Base-by-base conservation (phyloP, 2,113 vertebrate species). In the Helogale parvula region DNA sequence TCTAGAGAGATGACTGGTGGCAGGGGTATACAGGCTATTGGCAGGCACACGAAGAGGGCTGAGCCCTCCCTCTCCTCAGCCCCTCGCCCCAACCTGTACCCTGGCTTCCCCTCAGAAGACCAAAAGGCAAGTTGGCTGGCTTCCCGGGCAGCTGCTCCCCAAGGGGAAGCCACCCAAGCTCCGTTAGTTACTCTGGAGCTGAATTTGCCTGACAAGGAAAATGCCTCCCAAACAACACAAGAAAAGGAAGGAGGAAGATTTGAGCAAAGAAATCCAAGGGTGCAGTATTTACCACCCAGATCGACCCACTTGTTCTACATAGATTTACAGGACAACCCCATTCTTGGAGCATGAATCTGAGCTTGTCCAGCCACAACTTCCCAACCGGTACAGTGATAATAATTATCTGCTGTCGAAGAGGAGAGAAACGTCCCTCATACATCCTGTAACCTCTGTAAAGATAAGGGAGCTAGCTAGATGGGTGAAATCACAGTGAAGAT, bases 161-260 rank as follows among this genome's bases (percentile, higher is more conserved):
- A 90, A 96, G 90, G 96, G 93, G 71, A 96, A 94, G 96, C 93
- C 86, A 96, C 97, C 94, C 96, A 93, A 66, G 96, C 74, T 95
- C 47, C 54, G 45, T 96, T 65, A 12, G 6, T 79, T 89, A 69
- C 82, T 92, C 47, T 25, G 82, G 86, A 79, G 60, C n/a, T 96
- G 19, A 60, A 66, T 72, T 85, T 95, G 68, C 88, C 93, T 86
- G 35, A 83, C 3, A 15, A 90, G 92, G 86, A 86, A 95, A 92
- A 80, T 9, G 35, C 79, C 93, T 97, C 91, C 88, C 88, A 35
- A 83, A 76, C 3, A 88, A 45, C 76, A 72, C 54, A 52, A 77
- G 90, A 33, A 88, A 88, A 79, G 41, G n/a, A 52, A 63, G 47
- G 45, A 3, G 14, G 88, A n/a, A 31, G 47, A 9, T 72, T n/a